Evolutionary conservation across 2,797 vertebrate species (phyloP).

Genomic region (Helostoma temminkii): DNA sequence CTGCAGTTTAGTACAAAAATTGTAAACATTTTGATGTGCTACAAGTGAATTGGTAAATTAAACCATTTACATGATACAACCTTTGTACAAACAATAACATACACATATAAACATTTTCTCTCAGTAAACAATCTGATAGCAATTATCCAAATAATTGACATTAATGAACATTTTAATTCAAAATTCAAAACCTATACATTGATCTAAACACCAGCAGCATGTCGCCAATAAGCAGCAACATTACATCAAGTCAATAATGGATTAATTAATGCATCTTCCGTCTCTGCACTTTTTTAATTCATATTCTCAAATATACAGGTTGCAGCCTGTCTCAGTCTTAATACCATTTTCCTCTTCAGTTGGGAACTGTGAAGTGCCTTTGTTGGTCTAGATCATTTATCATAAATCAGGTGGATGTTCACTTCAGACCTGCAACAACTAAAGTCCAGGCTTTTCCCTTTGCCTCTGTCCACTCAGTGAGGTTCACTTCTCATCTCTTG

Average conservation of each 20-base stretch:
- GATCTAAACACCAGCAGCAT: conserved; percentile 71
- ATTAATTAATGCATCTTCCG: conserved; percentile 21
- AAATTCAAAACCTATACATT: conserved; percentile 60
- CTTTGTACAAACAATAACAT: conserved; percentile 43
- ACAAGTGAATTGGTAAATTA: conserved; percentile 46
- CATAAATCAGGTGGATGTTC: conserved; percentile 10
- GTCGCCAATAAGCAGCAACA: conserved; percentile 69
- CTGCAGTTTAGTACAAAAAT: conserved; percentile 39
- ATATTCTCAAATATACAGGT: neutral
- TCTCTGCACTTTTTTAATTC: neutral
- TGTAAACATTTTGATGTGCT: conserved; percentile 72
- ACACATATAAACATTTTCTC: conserved; percentile 21
- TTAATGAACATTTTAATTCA: conserved; percentile 24
- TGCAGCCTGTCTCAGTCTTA: conserved; percentile 16
- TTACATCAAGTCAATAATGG: conserved; percentile 58
- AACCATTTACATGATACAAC: conserved; percentile 23
- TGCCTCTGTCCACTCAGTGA: conserved; percentile 30
- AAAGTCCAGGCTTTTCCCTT: conserved; percentile 24
- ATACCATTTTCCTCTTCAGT: neutral
- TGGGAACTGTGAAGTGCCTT: conserved; percentile 22
- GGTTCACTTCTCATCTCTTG: neutral
- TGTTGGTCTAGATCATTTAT: conserved; percentile 17
- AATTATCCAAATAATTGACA: conserved; percentile 53
- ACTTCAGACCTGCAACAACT: neutral
- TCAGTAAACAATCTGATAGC: conserved; percentile 26